phyloP scores from a whole-genome alignment of 2,113 vertebrate genomes.

The Oplegnathus fasciatus region DNA sequence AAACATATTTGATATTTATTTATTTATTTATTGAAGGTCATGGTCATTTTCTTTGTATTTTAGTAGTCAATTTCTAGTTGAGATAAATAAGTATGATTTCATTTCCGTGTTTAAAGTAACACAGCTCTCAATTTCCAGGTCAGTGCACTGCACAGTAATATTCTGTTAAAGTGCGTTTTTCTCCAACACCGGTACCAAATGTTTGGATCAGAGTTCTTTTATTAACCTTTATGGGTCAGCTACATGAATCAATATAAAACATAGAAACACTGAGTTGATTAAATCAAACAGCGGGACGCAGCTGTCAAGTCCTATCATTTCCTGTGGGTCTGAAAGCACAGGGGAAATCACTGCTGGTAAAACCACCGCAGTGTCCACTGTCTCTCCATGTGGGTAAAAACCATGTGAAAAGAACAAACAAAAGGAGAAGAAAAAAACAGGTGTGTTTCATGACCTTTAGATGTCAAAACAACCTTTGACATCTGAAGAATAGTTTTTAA shows the following conservation, averaged over 20 bases:
- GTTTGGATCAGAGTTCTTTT: conserved; percentile 46
- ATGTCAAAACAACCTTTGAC: conserved; percentile 43
- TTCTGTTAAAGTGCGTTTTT: not conserved
- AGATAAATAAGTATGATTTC: not conserved
- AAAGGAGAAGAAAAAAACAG: not conserved
- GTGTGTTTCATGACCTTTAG: conserved; percentile 22
- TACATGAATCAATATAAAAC: conserved; percentile 55
- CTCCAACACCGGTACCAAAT: conserved; percentile 10
- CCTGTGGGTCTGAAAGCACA: conserved; percentile 55
- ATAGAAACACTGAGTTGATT: conserved; percentile 60
- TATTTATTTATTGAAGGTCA: too few relatives aligned
- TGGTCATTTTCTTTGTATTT: not conserved
- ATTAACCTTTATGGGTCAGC: conserved; percentile 66
- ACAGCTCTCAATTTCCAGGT: not conserved
- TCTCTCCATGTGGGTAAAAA: conserved; percentile 30
- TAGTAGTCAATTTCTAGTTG: not conserved
- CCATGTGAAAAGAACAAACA: conserved; percentile 4
- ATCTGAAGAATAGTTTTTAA: conserved; percentile 17
- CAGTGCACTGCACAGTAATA: not conserved
- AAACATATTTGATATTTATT: not conserved
- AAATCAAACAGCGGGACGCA: conserved; percentile 64
- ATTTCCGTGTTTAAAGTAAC: not conserved
- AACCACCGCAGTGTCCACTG: conserved; percentile 11
- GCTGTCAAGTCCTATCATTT: conserved; percentile 69
- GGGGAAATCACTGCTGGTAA: conserved; percentile 54